phyloP scores from a whole-genome alignment of 2,888 invertebrate genomes.

The Steinernema carpocapsae region DNA sequence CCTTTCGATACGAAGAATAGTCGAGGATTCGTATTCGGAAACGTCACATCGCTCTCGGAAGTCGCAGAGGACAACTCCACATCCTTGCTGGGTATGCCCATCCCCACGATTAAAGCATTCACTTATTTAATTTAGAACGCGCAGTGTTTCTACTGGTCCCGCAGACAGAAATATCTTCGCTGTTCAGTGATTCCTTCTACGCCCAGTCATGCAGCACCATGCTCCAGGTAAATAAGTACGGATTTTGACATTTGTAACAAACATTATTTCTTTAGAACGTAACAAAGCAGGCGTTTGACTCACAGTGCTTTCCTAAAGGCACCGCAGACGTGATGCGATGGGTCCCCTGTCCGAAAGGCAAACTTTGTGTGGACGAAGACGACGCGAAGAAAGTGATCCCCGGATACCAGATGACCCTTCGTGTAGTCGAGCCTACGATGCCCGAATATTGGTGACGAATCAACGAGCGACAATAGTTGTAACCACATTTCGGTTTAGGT shows the following conservation, averaged over 20 bases:
- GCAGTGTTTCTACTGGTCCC: conserved; percentile 48
- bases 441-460: conserved; percentile 77
- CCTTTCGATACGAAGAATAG: conserved; percentile 83
- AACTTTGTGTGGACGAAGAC: conserved; percentile 86
- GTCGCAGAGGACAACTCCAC: not conserved
- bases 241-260: not conserved
- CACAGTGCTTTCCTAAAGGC: conserved; percentile 55
- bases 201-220: conserved; percentile 50
- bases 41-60: conserved; percentile 76
- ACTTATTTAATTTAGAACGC: conserved; percentile 32
- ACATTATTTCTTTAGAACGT: conserved; percentile 74
- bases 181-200: conserved; percentile 49
- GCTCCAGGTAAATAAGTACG: conserved; percentile 43
- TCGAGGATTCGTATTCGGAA: conserved; percentile 93
- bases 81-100: not conserved
- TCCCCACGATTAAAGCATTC: not conserved
- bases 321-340: conserved; percentile 54
- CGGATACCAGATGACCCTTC: conserved; percentile 90
- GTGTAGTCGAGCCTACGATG: conserved; percentile 84
- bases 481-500: conserved; percentile 69
- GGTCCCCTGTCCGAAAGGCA: conserved; percentile 60
- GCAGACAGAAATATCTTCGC: conserved; percentile 47
- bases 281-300: conserved; percentile 83
- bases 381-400: conserved; percentile 83
- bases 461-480: not conserved